Evolutionary conservation across 2,113 vertebrate species (phyloP), one percentile per base, ranked within the genome.

Genomic region (cat (Felis catus)): DNA sequence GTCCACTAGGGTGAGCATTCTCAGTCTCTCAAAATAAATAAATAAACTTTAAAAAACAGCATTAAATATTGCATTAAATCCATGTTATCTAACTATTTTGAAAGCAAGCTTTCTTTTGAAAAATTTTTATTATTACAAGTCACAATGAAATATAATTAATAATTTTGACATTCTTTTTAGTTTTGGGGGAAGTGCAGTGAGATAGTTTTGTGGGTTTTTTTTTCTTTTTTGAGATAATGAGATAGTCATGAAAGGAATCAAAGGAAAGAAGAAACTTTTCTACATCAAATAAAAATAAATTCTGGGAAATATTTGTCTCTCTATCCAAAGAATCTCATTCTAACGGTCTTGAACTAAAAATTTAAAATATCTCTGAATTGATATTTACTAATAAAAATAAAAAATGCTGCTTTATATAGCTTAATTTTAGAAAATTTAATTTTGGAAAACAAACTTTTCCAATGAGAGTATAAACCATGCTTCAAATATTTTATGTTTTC

Each of bases 401-500:
- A 86, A 81, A 85, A 68, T 33, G 70, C 0, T 81, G 19, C 21
- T 74, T 84, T 76, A 14, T 88, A 73, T 5, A 76, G 25, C 21
- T 96, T 76, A 25, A 66, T 83, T 96, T 48, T 51, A 19, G 19
- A 94, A 78, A 94, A 73, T n/a, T 31, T 66, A 16, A 70, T 70
- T 93, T 33, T 33, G 18, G 14, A 85, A 86, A 91, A 61, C 21
- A 73, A 73, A 45, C 23, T 74, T 41, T 48, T 48, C 74, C 15
- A 78, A 31, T 48, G 14, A 48, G 7, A 48, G 41, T 18, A 76
- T 48, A 65, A 79, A 1, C 4, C 65, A 5, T 31, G 31, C 3
- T 53, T 96, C n/a, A 83, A 80, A 83, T 53, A 86, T 86, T 96
- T 96, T 78, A 55, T 58, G n/a, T 86, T 68, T 10, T 1, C 51